Evolutionary conservation across 2,797 vertebrate genomes (phyloP), one percentile per base, ranked within the genome.

Genomic region (Linurgus olivaceus): DNA sequence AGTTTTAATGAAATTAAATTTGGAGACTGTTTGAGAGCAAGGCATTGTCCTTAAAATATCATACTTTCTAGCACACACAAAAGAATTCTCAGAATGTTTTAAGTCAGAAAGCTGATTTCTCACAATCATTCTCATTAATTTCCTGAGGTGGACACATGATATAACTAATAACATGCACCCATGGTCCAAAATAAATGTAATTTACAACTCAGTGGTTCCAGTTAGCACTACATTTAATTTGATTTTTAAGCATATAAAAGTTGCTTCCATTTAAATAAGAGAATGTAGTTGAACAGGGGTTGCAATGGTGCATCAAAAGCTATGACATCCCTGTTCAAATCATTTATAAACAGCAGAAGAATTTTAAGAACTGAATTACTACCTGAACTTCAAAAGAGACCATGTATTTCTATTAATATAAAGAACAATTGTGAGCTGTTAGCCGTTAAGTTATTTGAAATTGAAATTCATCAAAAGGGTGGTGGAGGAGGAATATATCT

Each of bases 401-500:
- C 70, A 44, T 94, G 88, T 83, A 91, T 94, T 94, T 88, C 94
- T 96, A 96, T 96, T 96, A 97, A 96, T 96, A 96, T 81, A 90
- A 95, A 80, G 95, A 96, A 96, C 95, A 97, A 96, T 96, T 95
- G 90, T 1, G 2, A 86, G 94, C 93, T 96, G 93, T 96, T 97
- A 97, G 91, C 87, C 24, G 1, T 94, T 97, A 86, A 83, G 83
- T 85, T 96, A 93, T 95, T 91, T 90, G 94, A 97, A 97, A 96
- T 96, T 94, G 93, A 95, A 96, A 96, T 96, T 94, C 72, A 96
- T 97, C 90, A 95, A 66, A 96, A 93, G 96, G 91, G 90, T 95
- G 88, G 93, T 96, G 96, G 94, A 91, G 96, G 96, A 95, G 96
- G 96, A 96, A 96, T 97, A 96, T 73, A 96, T 96, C 96, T 95